Evolutionary conservation across 2,797 vertebrate genomes (phyloP).

Genomic region (Myotis daubentonii): DNA sequence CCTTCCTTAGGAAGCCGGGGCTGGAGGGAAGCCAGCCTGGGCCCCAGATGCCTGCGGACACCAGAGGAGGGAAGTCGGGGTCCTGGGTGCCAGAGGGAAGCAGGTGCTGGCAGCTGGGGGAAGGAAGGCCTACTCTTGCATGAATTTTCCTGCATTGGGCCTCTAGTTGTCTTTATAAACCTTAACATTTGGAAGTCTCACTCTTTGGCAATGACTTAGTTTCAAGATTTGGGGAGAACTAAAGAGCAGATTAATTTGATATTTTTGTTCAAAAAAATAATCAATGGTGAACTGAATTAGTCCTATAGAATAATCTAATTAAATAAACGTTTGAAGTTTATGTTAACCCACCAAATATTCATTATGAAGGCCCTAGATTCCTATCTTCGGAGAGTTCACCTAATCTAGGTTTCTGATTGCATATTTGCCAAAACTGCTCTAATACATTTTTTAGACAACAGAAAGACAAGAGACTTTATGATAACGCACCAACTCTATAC

Average conservation of each 20-base stretch:
- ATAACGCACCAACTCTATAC: background rate
- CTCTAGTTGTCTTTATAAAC: background rate
- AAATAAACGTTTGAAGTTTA: constrained; percentile 1
- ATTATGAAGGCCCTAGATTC: background rate
- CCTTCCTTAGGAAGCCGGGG: too few species aligned
- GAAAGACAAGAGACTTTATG: background rate
- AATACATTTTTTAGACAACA: background rate
- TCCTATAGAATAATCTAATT: background rate
- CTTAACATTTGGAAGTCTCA: background rate
- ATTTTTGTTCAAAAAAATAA: background rate
- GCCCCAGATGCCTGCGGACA: too few species aligned
- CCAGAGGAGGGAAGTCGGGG: too few species aligned
- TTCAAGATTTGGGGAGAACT: background rate
- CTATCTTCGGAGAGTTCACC: background rate
- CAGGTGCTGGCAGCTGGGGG: too few species aligned
- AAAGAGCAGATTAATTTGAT: background rate
- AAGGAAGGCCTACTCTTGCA: too few species aligned
- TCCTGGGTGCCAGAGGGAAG: too few species aligned
- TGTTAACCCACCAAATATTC: background rate
- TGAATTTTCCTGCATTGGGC: too few species aligned
- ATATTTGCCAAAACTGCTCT: background rate
- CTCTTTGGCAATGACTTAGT: background rate
- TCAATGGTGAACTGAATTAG: background rate
- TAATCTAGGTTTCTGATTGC: background rate
- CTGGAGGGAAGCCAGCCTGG: too few species aligned